Percentiles rank a stretch among this genome's conserved stretches.
These are phyloP conservation scores for Drosophila melanogaster DNA, from an alignment of 1,140 invertebrate species.

Conservation along the genomic window Release_6_plus_ISO1_MT NT_033777.3:18174501-18175000, in stretches of 20 bases:
- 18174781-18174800: conserved; percentile 76
- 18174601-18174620: conserved; percentile 51
- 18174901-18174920: conserved; percentile 10
- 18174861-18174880: conserved; percentile 36
- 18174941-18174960: conserved; percentile 81
- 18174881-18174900: conserved; percentile 52
- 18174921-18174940: conserved; percentile 46
- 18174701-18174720: conserved; percentile 25
- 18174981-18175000: conserved; percentile 84
- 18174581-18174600: conserved; percentile 81
- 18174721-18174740: conserved; percentile 47
- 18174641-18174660: conserved; percentile 29
- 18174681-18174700: conserved; percentile 6
- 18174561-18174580: conserved; percentile 82
- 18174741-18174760: conserved; percentile 73
- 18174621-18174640: conserved; percentile 23
- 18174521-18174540: conserved; percentile 59
- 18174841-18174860: conserved; percentile 24
- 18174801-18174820: conserved; percentile 53
- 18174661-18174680: conserved; percentile 10
- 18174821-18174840: conserved; percentile 20
- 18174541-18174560: conserved; percentile 79
- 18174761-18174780: conserved; percentile 78
- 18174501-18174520: conserved; percentile 57
- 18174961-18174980: conserved; percentile 82